Evolutionary conservation across 1,140 invertebrate genomes (phyloP).

Genomic region (Aphidius gifuensis): DNA sequence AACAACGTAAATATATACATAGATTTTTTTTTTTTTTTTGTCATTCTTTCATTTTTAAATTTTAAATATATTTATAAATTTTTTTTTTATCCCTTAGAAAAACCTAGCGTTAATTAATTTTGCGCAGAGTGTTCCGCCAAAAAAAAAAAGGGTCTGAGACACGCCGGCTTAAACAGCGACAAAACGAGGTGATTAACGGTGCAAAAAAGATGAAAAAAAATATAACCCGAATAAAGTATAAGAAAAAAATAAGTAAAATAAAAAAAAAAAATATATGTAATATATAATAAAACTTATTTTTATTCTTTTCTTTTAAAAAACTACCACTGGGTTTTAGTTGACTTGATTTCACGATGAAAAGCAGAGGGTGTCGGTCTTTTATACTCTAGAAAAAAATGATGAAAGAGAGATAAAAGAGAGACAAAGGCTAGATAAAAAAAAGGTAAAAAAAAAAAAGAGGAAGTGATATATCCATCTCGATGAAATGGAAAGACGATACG

Average conservation of each 20-base stretch:
- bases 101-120: constrained; percentile 10
- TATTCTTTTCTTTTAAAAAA: too few species aligned
- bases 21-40: too few species aligned
- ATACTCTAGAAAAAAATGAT: neutral
- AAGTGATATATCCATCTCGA: constrained; percentile 1
- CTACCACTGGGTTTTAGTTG: too few species aligned
- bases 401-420: constrained; percentile 3
- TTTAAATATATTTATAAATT: too few species aligned
- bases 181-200: neutral
- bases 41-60: too few species aligned
- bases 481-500: constrained; percentile 16
- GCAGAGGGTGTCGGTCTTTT: neutral
- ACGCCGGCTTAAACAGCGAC: too few species aligned
- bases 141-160: too few species aligned
- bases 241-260: neutral
- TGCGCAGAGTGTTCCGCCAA: neutral
- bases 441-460: neutral
- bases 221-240: neutral
- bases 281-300: too few species aligned
- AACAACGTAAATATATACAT: too few species aligned
- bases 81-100: constrained; percentile 6
- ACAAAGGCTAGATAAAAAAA: neutral
- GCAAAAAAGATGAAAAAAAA: constrained; percentile 1
- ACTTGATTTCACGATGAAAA: too few species aligned
- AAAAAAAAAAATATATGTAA: too few species aligned